Conservation (phyloP, 2,797 vertebrate species). For the Gambelia wislizenii region DNA sequence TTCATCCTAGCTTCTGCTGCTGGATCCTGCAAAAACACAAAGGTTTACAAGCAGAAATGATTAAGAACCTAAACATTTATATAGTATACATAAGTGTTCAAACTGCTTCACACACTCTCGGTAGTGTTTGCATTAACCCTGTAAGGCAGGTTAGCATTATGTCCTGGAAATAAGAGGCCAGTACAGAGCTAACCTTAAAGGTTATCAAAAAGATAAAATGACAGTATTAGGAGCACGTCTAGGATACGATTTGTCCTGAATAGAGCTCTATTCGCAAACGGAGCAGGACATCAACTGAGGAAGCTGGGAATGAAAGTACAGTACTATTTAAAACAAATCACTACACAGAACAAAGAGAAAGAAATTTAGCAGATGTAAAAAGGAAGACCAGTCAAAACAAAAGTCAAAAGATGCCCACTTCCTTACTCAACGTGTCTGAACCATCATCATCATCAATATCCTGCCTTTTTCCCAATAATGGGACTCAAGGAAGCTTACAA, state of each 20-base stretch:
- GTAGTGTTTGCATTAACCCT: background rate
- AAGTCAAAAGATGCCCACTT: background rate
- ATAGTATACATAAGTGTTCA: background rate
- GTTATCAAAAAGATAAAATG: background rate
- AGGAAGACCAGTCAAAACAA: background rate
- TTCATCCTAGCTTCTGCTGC: conserved; percentile 98
- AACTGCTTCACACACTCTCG: background rate
- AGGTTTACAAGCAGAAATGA: background rate
- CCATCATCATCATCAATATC: too few species aligned
- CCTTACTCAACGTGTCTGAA: too few species aligned
- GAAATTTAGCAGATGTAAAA: background rate
- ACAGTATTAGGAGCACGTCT: background rate
- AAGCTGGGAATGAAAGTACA: background rate
- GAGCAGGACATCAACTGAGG: background rate
- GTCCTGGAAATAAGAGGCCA: background rate
- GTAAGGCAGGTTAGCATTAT: background rate
- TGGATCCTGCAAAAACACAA: conserved; percentile 85
- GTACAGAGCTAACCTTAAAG: background rate
- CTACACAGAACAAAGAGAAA: background rate
- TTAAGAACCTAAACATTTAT: background rate
- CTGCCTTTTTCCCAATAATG: too few species aligned
- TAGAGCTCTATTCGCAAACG: background rate
- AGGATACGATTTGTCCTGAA: background rate
- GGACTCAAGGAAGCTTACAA: too few species aligned
- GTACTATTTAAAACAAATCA: background rate